Conservation (phyloP, 2,888 invertebrate species). For the Coelopa pilipes region DNA sequence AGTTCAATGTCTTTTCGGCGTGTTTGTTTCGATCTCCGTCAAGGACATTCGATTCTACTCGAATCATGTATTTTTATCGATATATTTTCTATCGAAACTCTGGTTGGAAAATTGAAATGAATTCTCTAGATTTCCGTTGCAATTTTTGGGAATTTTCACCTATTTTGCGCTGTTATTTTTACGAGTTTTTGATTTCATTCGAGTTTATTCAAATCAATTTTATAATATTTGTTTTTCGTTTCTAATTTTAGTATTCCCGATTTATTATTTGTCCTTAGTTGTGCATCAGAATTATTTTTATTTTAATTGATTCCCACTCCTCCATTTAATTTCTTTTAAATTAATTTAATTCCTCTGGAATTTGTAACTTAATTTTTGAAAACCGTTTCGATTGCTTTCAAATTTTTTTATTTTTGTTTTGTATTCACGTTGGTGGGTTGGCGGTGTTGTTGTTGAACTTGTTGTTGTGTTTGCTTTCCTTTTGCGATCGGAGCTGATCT, state of each 20-base stretch:
- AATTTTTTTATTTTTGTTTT: constrained; percentile 36
- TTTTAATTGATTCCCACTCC: too few species aligned
- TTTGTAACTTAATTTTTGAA: constrained; percentile 2
- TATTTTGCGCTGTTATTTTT: neutral
- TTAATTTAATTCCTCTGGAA: neutral
- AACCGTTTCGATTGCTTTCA: constrained; percentile 1
- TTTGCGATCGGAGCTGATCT: constrained; percentile 22
- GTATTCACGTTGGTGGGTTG: neutral
- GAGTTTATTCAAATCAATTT: neutral
- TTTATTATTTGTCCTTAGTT: too few species aligned
- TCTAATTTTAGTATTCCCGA: too few species aligned
- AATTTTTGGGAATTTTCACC: neutral
- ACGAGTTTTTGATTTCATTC: neutral
- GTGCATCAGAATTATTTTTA: neutral
- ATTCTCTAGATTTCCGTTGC: neutral
- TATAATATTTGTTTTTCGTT: constrained; percentile 14
- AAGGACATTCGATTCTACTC: neutral
- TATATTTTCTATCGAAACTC: neutral
- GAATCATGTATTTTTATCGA: neutral
- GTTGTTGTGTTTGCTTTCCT: constrained; percentile 42
- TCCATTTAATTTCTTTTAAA: constrained; percentile 20
- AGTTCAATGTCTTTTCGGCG: neutral
- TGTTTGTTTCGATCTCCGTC: neutral
- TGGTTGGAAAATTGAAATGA: neutral
- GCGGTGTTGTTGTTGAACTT: constrained; percentile 33